These are phyloP conservation scores for Hypotaenidia okinawae DNA, from an alignment of 2,797 vertebrate species.

Conservation along the genomic window DNA sequence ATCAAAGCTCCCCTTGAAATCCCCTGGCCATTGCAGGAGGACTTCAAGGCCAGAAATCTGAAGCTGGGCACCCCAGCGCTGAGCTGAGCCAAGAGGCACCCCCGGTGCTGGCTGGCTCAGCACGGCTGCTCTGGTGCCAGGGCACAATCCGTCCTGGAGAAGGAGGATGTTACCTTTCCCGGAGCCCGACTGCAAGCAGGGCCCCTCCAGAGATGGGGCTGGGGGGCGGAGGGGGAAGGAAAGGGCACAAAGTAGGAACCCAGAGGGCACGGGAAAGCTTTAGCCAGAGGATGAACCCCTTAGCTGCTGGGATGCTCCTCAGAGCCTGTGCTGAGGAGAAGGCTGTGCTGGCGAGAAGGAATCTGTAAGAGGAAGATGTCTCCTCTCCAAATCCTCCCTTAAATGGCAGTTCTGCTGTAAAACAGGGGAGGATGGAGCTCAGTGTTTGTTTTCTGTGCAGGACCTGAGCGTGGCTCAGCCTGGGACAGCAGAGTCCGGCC, in stretches of 20 bases:
- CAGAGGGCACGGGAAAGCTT: accelerated
- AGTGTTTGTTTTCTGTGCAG: slow-evolving; percentile 5
- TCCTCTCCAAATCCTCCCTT: slow-evolving; percentile 17
- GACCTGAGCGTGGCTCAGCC: background rate
- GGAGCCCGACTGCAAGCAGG: background rate
- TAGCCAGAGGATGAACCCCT: background rate
- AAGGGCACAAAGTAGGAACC: background rate
- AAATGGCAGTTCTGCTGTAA: slow-evolving; percentile 36
- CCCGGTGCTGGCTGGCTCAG: background rate
- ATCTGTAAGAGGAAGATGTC: background rate
- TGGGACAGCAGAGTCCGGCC: background rate
- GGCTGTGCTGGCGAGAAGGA: background rate
- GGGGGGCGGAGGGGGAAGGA: background rate
- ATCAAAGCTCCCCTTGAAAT: background rate
- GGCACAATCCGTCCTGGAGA: background rate
- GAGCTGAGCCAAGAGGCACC: background rate
- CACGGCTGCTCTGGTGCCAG: background rate
- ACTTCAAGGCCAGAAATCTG: background rate
- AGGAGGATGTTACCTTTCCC: background rate
- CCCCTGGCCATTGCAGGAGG: background rate
- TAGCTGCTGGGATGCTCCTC: background rate
- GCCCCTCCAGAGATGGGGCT: background rate
- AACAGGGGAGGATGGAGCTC: background rate
- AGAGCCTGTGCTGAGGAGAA: accelerated
- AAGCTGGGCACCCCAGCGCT: background rate